A percentile compares a stretch with the other conserved stretches of the same genome.
Evolutionary conservation across 2,113 vertebrate genomes (phyloP).

Genomic region (Grantiella picta): DNA sequence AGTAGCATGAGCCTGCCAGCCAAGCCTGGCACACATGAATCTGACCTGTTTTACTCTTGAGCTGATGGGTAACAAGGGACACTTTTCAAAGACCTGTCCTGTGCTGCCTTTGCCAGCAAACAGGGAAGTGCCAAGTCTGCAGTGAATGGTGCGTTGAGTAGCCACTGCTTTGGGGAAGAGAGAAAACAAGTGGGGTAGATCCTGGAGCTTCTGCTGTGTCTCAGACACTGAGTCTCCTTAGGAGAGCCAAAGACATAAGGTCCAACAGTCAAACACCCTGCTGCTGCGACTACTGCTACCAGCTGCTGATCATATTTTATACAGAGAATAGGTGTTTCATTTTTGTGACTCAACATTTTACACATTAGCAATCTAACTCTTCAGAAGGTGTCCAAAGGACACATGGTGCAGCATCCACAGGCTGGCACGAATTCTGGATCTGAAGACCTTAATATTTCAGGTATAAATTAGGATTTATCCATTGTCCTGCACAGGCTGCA

Average conservation of each 20-base stretch:
- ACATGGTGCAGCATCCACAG: not conserved
- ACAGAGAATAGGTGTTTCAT: not conserved
- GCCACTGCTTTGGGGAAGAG: not conserved
- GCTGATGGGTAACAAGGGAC: not conserved
- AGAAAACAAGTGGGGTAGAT: not conserved
- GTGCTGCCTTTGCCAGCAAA: not conserved
- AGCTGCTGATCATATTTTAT: not conserved
- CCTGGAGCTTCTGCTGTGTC: not conserved
- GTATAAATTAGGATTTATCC: not conserved
- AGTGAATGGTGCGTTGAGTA: not conserved
- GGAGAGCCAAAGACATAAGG: not conserved
- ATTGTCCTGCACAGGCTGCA: not conserved
- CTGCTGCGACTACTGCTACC: not conserved
- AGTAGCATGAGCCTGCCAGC: not conserved
- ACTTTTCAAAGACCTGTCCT: not conserved
- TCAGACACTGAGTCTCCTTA: not conserved
- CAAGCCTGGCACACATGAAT: not conserved
- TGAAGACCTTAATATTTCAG: not conserved
- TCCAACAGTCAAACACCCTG: not conserved
- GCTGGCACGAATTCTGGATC: not conserved
- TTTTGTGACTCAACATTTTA: not conserved
- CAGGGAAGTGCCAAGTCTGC: not conserved
- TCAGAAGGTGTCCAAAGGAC: not conserved
- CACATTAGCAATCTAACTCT: not conserved
- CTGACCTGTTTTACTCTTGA: not conserved